Conservation (phyloP, 2,797 vertebrate species). For the Rousettus madagascariensis region DNA sequence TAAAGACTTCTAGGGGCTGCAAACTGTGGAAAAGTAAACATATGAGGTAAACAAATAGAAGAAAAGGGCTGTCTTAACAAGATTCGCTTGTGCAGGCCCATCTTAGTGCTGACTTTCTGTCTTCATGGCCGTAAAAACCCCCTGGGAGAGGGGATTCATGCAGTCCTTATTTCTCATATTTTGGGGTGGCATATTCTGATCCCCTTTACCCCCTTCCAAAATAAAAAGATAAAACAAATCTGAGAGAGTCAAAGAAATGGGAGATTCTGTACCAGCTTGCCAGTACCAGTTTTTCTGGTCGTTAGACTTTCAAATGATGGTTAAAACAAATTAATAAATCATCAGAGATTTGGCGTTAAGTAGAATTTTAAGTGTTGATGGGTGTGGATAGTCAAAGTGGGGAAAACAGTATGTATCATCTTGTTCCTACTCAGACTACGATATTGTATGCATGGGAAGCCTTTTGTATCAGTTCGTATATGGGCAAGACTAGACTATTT, state of each 20-base stretch:
- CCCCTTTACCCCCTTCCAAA: neutral
- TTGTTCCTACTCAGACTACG: neutral
- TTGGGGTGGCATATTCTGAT: neutral
- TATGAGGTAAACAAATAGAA: neutral
- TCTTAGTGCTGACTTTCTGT: neutral
- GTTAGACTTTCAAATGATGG: neutral
- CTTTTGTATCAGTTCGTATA: neutral
- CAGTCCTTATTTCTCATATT: neutral
- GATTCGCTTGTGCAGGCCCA: neutral
- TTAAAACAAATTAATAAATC: neutral
- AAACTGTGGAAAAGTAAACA: neutral
- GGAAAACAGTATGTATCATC: neutral
- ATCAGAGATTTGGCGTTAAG: neutral
- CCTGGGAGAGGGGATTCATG: neutral
- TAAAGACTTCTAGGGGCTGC: neutral
- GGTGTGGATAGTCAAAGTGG: neutral
- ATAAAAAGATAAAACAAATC: constrained; percentile 20
- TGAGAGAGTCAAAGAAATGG: neutral
- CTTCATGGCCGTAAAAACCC: neutral
- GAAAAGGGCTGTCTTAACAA: neutral
- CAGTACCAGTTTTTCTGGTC: neutral
- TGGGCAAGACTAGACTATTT: neutral
- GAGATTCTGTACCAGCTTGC: neutral
- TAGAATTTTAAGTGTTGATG: neutral
- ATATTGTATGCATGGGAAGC: neutral